Base-by-base conservation (phyloP, 1,140 invertebrate species). In the Stegodyphus mimosarum region DNA sequence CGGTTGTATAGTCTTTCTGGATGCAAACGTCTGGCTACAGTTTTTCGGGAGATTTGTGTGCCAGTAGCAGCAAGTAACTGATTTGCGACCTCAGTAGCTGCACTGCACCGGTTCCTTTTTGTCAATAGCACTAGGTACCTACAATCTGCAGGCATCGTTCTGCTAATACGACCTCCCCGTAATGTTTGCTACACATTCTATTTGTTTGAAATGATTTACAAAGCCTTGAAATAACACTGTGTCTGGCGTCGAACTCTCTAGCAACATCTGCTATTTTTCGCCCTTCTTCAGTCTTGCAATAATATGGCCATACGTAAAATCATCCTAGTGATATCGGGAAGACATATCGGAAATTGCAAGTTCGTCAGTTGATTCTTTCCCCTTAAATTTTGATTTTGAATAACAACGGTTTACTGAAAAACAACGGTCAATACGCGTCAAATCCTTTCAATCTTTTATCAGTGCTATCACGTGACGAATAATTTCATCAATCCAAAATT, bases 261-360 rank as follows among this genome's bases (percentile, higher is more conserved):
- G 66, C 33, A 69, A 69, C 66, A 69, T 69, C 66, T 5, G 66
- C 6, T 69, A 69, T 69, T 69, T 69, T n/a, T 69, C 17, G 1
- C 17, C 11, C 17, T 69, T 69, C 1, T 69, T 69, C 66, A n/a
- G 6, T n/a, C 33, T 69, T 69, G 9, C 66, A 1, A 6, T 69
- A 69, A 69, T 69, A 69, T n/a, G 17, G n/a, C 17, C 33, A 48
- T n/a, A 15, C 5, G 66, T 69, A 48, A 69, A 69, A 9, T 69
- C 17, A 11, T 69, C 17, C n/a, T 9, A 67, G n/a, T 69, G 66
- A 69, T 69, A 5, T 69, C 66, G n/a, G 66, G n/a, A 69, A 18
- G 66, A 17, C 66, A 69, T 6, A 69, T 17, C 33, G n/a, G 6
- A n/a, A 69, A 69, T 69, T 69, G n/a, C 33, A 69, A 2, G 33